These are phyloP conservation scores for Stenichneumon culpator DNA, from an alignment of 2,888 invertebrate species.

Conservation along the genomic window DNA sequence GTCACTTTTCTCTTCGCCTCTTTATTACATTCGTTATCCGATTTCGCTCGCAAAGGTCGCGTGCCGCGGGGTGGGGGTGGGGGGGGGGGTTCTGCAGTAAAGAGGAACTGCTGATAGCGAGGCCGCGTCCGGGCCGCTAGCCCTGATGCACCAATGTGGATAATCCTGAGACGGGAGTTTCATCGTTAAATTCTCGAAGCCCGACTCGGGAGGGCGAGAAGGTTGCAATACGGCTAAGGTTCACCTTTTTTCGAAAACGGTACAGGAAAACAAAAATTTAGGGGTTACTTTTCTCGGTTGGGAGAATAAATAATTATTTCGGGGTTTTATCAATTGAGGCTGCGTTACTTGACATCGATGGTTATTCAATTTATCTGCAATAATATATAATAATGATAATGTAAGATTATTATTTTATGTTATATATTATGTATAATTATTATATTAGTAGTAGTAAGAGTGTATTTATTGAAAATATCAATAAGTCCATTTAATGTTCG, in stretches of 20 bases:
- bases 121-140: conserved; percentile 10
- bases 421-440: too few species aligned
- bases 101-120: conserved; percentile 59
- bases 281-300: too few species aligned
- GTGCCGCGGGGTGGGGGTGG: conserved; percentile 44
- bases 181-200: conserved; percentile 60
- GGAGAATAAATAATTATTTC: background rate
- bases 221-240: conserved; percentile 4
- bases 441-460: too few species aligned
- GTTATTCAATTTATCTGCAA: too few species aligned
- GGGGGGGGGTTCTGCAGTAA: conserved; percentile 23
- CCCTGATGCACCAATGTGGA: conserved; percentile 57
- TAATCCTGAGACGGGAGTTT: conserved; percentile 59
- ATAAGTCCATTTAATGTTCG: too few species aligned
- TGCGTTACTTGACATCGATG: too few species aligned
- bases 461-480: too few species aligned
- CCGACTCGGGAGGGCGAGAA: conserved; percentile 29
- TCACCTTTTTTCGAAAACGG: too few species aligned
- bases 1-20: conserved; percentile 64
- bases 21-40: conserved; percentile 68
- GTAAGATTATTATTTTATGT: too few species aligned
- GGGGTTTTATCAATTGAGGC: too few species aligned
- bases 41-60: conserved; percentile 66
- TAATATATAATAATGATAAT: too few species aligned
- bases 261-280: too few species aligned